Percentiles rank a stretch among this genome's conserved stretches.
These are phyloP conservation scores for Polyergus mexicanus DNA, from an alignment of 1,140 invertebrate genomes.

Conservation along the genomic window DNA sequence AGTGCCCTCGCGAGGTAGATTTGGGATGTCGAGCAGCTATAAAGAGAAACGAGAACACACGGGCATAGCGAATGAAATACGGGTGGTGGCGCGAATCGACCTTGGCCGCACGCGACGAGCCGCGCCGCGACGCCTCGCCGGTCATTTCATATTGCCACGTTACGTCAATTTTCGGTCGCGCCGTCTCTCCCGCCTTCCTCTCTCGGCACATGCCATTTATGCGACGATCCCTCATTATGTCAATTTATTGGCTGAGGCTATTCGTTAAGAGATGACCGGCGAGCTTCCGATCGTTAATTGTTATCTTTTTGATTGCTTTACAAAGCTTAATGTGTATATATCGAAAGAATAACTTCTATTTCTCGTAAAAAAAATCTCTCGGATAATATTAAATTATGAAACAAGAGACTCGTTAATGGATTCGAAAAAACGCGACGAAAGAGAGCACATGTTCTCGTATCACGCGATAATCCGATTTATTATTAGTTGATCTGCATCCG, in stretches of 20 bases:
- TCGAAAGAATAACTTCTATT: not conserved
- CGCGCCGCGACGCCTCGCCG: conserved; percentile 54
- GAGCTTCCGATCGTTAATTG: not conserved
- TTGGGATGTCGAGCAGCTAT: conserved; percentile 33
- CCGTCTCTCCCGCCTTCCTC: too few species aligned
- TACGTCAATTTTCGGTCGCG: conserved; percentile 48
- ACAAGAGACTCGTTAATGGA: conserved; percentile 24
- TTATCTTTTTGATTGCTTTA: not conserved
- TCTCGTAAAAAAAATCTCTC: not conserved
- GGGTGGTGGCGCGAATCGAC: conserved; percentile 46
- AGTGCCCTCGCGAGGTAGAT: conserved; percentile 4
- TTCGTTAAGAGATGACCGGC: not conserved
- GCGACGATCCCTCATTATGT: not conserved
- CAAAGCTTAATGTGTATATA: not conserved
- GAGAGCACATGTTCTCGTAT: conserved; percentile 27
- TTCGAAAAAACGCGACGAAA: conserved; percentile 14
- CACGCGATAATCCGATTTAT: conserved; percentile 53
- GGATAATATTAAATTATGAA: not conserved
- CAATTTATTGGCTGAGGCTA: not conserved
- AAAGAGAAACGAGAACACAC: conserved; percentile 59
- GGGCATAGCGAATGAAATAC: conserved; percentile 54
- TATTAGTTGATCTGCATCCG: conserved; percentile 28
- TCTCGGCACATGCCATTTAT: conserved; percentile 1
- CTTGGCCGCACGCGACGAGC: conserved; percentile 62
- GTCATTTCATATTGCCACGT: conserved; percentile 40